Evolutionary conservation across 2,888 invertebrate species (phyloP).

Genomic region (Nowickia ferox): DNA sequence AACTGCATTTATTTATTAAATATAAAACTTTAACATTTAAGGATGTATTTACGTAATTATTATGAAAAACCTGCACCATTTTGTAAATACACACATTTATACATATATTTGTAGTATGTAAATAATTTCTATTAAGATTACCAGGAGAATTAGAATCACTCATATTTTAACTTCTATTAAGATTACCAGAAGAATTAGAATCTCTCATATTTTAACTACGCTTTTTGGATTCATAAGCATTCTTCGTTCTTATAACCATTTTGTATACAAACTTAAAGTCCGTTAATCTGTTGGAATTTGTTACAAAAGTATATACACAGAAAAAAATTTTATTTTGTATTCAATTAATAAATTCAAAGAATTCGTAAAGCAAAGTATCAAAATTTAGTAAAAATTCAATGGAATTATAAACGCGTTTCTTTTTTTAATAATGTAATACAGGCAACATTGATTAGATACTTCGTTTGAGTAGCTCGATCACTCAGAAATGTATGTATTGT

Average conservation of each 20-base stretch:
- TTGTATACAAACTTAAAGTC: no score
- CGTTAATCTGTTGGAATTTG: no score
- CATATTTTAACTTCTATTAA: not conserved
- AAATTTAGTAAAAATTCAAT: no score
- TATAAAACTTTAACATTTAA: constrained; percentile 67
- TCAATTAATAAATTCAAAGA: no score
- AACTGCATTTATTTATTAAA: constrained; percentile 70
- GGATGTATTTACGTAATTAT: constrained; percentile 61
- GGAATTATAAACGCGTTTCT: no score
- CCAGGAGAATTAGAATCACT: not conserved
- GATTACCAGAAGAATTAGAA: not conserved
- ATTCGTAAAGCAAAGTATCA: no score
- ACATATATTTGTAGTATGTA: not conserved
- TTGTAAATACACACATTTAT: constrained; percentile 1
- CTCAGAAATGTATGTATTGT: no score
- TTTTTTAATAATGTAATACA: no score
- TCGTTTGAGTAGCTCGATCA: no score
- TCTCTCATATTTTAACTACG: not conserved
- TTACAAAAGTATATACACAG: no score
- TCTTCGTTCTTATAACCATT: not conserved
- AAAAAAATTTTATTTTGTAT: no score
- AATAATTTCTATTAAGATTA: not conserved
- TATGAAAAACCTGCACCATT: constrained; percentile 27
- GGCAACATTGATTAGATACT: no score
- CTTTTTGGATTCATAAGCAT: not conserved